phyloP scores from a whole-genome alignment of 2,888 invertebrate species.

The Napeogenes sylphis region DNA sequence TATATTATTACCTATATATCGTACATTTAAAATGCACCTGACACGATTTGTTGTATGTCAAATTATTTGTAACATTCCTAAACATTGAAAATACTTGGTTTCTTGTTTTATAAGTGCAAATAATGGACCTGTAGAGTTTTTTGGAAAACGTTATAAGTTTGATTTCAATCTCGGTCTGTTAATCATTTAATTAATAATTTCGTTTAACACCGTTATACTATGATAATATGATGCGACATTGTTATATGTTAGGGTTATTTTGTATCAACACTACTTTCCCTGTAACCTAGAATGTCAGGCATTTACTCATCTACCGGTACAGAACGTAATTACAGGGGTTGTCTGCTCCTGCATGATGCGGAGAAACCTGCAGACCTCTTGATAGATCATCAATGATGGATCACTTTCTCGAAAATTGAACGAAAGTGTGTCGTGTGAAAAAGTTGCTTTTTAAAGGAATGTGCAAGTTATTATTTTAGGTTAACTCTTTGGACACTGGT shows the following conservation, averaged over 20 bases:
- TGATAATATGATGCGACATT: slow-evolving; percentile 46
- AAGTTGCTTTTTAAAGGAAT: slow-evolving; percentile 56
- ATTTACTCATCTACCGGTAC: slow-evolving; percentile 74
- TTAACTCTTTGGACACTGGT: slow-evolving; percentile 37
- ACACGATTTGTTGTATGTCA: too few relatives aligned
- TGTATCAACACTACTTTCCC: slow-evolving; percentile 74
- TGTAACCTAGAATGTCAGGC: slow-evolving; percentile 70
- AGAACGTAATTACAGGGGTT: slow-evolving; percentile 68
- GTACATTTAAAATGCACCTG: too few relatives aligned
- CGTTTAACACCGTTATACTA: slow-evolving; percentile 28
- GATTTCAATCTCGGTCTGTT: too few relatives aligned
- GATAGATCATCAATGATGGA: slow-evolving; percentile 69
- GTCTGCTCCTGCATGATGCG: slow-evolving; percentile 52
- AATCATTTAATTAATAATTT: neutral
- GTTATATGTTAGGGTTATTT: slow-evolving; percentile 65
- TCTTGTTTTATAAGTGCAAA: too few relatives aligned
- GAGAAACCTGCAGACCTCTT: slow-evolving; percentile 61
- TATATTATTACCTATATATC: too few relatives aligned
- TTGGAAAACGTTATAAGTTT: too few relatives aligned
- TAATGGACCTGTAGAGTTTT: too few relatives aligned
- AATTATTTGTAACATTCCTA: too few relatives aligned
- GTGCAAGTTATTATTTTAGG: slow-evolving; percentile 31
- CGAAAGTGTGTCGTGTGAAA: slow-evolving; percentile 71
- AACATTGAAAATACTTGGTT: too few relatives aligned
- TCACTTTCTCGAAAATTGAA: slow-evolving; percentile 74